Evolutionary conservation across 2,888 invertebrate species (phyloP).

Genomic region (Adelphocoris suturalis): DNA sequence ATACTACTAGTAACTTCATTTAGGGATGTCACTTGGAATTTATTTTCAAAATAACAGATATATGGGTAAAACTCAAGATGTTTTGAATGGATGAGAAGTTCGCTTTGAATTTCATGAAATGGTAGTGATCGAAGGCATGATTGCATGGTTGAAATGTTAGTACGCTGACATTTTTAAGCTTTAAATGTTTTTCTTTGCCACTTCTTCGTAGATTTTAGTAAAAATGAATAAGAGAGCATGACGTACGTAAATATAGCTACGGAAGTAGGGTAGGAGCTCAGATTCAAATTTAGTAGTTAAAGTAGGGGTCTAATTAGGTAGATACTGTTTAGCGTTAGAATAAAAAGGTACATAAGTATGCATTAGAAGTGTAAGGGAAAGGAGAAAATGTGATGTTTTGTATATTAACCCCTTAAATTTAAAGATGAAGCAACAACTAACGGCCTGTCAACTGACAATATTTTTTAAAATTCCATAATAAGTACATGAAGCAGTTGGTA

Average conservation of each 20-base stretch:
- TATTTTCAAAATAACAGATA: neutral
- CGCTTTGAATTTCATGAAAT: neutral
- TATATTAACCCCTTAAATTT: neutral
- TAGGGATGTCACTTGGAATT: neutral
- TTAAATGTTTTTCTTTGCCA: constrained; percentile 4
- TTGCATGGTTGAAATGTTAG: neutral
- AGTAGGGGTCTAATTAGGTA: neutral
- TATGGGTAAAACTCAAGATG: neutral
- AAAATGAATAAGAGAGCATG: neutral
- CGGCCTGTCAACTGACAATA: constrained; percentile 3
- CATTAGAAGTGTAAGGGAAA: too few species aligned
- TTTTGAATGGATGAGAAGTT: neutral
- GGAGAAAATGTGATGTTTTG: constrained; percentile 14
- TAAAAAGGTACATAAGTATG: too few species aligned
- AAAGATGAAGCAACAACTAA: neutral
- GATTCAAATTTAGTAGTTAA: neutral
- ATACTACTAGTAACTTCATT: neutral
- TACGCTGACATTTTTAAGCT: neutral
- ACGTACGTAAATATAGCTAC: neutral
- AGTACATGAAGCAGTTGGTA: too few species aligned
- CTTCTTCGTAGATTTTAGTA: neutral
- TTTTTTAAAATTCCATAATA: neutral
- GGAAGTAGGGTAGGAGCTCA: neutral
- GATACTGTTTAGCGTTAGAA: too few species aligned
- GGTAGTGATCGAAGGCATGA: neutral